Conservation (phyloP, 1,140 invertebrate genomes). For the Lamellibrachia luymesi region DNA sequence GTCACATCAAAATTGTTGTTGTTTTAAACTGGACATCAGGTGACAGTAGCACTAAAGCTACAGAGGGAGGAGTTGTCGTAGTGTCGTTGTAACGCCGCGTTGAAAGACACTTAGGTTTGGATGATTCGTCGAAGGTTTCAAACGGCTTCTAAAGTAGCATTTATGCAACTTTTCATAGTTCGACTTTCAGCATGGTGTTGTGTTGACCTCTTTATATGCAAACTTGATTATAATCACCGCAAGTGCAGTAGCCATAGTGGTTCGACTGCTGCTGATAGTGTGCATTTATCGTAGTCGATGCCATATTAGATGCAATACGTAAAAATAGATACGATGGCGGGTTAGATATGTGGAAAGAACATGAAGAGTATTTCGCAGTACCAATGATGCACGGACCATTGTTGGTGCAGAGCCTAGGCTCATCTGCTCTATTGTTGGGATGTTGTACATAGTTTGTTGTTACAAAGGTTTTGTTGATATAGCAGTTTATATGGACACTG, state of each 20-base stretch:
- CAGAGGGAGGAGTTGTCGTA: too few species aligned
- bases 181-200: neutral
- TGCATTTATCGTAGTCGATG: neutral
- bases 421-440: neutral
- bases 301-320: neutral
- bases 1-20: neutral
- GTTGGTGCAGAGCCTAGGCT: neutral
- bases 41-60: neutral
- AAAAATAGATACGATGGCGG: neutral
- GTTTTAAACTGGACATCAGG: neutral
- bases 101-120: neutral
- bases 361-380: neutral
- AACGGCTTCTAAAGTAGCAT: neutral
- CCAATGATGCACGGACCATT: neutral
- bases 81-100: too few species aligned
- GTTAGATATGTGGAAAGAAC: neutral
- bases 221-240: neutral
- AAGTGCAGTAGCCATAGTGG: neutral
- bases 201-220: neutral
- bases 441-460: slow-evolving; percentile 5
- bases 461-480: slow-evolving; percentile 5
- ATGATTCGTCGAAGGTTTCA: neutral
- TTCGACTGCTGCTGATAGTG: neutral
- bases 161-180: neutral
- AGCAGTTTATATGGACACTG: slow-evolving; percentile 4